Evolutionary conservation across 2,113 vertebrate genomes (phyloP).

Genomic region (Fulmarus glacialis): DNA sequence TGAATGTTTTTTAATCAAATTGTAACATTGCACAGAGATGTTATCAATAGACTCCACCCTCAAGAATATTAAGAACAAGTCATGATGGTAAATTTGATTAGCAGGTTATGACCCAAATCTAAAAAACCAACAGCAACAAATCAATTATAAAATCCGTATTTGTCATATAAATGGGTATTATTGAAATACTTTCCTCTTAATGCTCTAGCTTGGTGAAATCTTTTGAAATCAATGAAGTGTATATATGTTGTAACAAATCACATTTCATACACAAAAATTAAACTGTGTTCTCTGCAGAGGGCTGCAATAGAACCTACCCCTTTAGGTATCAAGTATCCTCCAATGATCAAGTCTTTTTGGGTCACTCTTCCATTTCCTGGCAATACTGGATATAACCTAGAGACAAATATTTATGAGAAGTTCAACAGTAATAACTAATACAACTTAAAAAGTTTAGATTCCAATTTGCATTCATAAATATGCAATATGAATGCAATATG

Average conservation of each 20-base stretch:
- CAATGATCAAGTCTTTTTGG: constrained; percentile 88
- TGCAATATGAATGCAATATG: background rate
- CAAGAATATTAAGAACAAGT: background rate
- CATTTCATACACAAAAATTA: background rate
- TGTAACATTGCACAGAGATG: background rate
- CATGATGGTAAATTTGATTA: background rate
- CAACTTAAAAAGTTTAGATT: background rate
- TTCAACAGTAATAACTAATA: background rate
- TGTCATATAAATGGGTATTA: background rate
- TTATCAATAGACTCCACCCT: background rate
- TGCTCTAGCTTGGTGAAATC: background rate
- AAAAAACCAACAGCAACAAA: background rate
- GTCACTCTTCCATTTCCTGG: constrained; percentile 91
- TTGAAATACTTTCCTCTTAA: background rate
- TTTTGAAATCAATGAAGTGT: background rate
- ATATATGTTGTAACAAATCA: background rate
- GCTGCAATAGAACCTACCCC: constrained; percentile 79
- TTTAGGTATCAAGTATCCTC: constrained; percentile 92
- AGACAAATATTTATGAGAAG: constrained; percentile 18
- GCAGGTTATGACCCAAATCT: background rate
- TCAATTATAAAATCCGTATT: background rate
- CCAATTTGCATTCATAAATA: background rate
- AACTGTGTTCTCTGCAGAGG: background rate
- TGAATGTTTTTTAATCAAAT: background rate
- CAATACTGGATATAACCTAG: constrained; percentile 91